Evolutionary conservation across 2,797 vertebrate genomes (phyloP), one percentile per base, ranked within the genome.

Genomic region (Apodemus agrarius): DNA sequence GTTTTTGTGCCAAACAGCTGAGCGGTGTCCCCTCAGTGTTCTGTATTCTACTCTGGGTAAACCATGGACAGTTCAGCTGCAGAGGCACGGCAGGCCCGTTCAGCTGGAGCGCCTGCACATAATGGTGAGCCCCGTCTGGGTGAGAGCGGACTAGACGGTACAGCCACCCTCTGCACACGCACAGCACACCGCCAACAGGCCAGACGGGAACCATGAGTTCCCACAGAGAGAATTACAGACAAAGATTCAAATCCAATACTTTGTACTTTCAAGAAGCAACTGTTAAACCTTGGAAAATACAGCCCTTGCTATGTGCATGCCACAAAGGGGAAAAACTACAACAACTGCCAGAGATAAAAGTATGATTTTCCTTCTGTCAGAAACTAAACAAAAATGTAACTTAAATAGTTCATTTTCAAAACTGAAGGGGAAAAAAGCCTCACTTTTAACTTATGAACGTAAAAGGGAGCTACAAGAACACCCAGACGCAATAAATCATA

Each of bases 21-120:
- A 61, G 72, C 0, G 40, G n/a, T 46, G 63, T 29, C 57, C 87
- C 89, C 29, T 74, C 54, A 84, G 75, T 26, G 43, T 24, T 96
- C 81, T 69, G 22, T 37, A 79, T 31, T 82, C 37, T 67, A 26
- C 74, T 93, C 90, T 90, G 72, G 76, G 40, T 84, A 74, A 92
- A 91, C 72, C 57, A 40, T 16, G 74, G 37, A 85, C 88, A 92
- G 79, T 90, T 92, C 82, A 61, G 79, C 76, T 90, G 86, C 80
- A 94, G 34, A 96, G 80, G 96, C 95, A 97, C 93, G 87, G 49
- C 76, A 83, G 94, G 59, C 72, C 91, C 2, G 29, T 24, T 94
- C 93, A 90, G 90, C 34, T 80, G 34, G 34, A 81, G 76, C 12
- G 75, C 63, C 37, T 19, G 63, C 94, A 95, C n/a, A 82, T 37